Base-by-base conservation (phyloP, 2,888 invertebrate genomes). In the Fragum sueziense region DNA sequence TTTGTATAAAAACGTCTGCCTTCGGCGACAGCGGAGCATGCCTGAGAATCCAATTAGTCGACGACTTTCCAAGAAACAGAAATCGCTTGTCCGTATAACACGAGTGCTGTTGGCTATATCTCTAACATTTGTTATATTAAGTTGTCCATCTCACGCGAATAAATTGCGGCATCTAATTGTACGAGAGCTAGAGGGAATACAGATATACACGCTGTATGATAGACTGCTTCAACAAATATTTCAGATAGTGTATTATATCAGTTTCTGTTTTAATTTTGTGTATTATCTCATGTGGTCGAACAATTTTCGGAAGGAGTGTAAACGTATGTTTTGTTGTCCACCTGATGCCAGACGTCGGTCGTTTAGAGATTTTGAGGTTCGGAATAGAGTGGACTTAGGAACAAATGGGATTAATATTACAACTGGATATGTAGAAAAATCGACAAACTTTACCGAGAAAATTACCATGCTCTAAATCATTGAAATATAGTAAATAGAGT, bases 61-160 rank as follows among this genome's bases (percentile, higher is more conserved):
- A n/a, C 70, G 79, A 11, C 75, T 88, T 31, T 86, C 87, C 11
- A 86, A 84, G 29, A 88, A 86, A 29, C 88, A 88, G 51, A 83
- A 86, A 57, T 85, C 88, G 17, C 75, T 90, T 17, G 80, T 89
- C 7, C 78, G 87, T 59, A 88, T 90, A 33, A 89, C 89, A 0
- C 52, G 88, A 41, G 87, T 90, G n/a, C 81, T 90, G 27, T 79
- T 88, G 31, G 88, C 88, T n/a, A 89, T 90, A 59, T 86, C 87
- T 0, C 81, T 88, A 22, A 88, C 88, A 0, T 89, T 86, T 82
- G 85, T 90, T 22, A 59, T 89, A 27, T 76, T 90, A 34, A 85
- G 87, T 59, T 85, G 82, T 11, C 89, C 89, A 4, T 86, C 86
- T 20, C 87, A 88, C 68, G 80, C 87, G n/a, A 87, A 87, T 62